Evolutionary conservation across 2,888 invertebrate species (phyloP).

Genomic region (Chaetoderma sp.): DNA sequence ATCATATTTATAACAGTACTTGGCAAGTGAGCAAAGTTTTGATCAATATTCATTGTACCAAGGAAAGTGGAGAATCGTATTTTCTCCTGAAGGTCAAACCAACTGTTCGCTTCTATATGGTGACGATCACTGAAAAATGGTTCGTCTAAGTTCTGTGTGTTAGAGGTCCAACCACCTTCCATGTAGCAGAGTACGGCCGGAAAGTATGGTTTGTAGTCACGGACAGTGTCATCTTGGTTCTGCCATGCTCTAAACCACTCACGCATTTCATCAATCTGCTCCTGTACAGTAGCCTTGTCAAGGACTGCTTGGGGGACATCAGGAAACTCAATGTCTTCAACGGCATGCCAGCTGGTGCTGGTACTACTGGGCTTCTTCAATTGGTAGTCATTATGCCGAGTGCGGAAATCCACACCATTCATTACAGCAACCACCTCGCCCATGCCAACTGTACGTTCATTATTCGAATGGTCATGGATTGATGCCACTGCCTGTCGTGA

Average conservation of each 20-base stretch:
- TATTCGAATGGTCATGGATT: too few species aligned
- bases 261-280: constrained; percentile 48
- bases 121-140: constrained; percentile 52
- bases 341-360: constrained; percentile 56
- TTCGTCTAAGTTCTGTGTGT: constrained; percentile 40
- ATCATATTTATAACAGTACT: constrained; percentile 45
- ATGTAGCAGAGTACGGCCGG: constrained; percentile 44
- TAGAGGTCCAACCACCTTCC: constrained; percentile 48
- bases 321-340: constrained; percentile 45
- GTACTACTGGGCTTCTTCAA: too few species aligned
- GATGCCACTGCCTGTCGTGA: constrained; percentile 35
- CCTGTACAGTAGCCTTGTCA: constrained; percentile 39
- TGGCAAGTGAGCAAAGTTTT: constrained; percentile 51
- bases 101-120: constrained; percentile 47
- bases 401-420: constrained; percentile 57
- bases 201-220: constrained; percentile 45
- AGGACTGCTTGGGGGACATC: constrained; percentile 48
- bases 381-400: too few species aligned
- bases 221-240: constrained; percentile 26
- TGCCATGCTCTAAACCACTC: constrained; percentile 45
- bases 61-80: constrained; percentile 45
- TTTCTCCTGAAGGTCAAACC: constrained; percentile 50
- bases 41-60: constrained; percentile 44
- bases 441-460: too few species aligned
- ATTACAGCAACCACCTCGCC: too few species aligned